Conservation (phyloP, 2,113 vertebrate species). For the Ictalurus punctatus region DNA sequence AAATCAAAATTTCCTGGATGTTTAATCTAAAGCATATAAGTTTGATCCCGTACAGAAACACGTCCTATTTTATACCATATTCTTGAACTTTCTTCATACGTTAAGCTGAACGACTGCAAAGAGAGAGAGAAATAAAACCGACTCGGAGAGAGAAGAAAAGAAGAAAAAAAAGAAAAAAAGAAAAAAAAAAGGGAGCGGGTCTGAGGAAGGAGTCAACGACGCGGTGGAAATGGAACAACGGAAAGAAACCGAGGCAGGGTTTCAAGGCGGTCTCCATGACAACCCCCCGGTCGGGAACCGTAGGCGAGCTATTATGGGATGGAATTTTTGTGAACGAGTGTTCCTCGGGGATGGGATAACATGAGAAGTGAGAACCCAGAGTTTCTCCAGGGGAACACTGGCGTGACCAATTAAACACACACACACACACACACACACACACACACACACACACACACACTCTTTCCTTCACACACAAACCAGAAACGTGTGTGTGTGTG, state of each 20-base stretch:
- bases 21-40: background rate
- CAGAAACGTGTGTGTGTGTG: background rate
- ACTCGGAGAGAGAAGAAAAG: background rate
- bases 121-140: background rate
- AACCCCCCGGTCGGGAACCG: slow-evolving; percentile 71
- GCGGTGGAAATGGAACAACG: slow-evolving; percentile 31
- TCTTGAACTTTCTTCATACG: background rate
- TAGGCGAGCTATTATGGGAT: slow-evolving; percentile 71
- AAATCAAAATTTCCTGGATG: background rate
- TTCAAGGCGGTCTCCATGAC: slow-evolving; percentile 77
- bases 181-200: background rate
- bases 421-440: background rate
- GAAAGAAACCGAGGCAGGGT: slow-evolving; percentile 45
- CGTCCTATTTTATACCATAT: background rate
- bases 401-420: slow-evolving; percentile 72
- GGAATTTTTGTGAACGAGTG: slow-evolving; percentile 75
- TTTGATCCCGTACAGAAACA: background rate
- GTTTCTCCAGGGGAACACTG: slow-evolving; percentile 31
- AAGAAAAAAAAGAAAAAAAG: background rate
- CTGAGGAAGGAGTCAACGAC: background rate
- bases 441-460: slow-evolving; percentile 47
- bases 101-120: background rate
- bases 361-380: slow-evolving; percentile 61
- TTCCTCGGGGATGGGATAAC: slow-evolving; percentile 72
- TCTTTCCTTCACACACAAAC: background rate